Base-by-base conservation (phyloP, 1,140 invertebrate genomes). In the Frieseomelitta varia region DNA sequence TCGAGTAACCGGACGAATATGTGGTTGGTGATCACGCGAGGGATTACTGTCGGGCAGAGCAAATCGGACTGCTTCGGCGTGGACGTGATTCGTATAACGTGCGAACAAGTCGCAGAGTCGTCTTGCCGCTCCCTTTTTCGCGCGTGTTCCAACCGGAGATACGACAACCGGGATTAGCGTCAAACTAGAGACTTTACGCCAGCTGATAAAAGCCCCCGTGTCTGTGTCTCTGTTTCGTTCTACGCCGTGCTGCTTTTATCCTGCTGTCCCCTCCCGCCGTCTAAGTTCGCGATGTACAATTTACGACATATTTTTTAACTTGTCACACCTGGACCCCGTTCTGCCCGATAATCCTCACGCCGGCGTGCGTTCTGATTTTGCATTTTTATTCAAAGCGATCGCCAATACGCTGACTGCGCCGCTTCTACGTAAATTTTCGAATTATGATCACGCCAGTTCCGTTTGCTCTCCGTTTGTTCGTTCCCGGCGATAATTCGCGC, bases 81-180 rank as follows among this genome's bases (percentile, higher is more conserved):
- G 63, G 75, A 63, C 24, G 79, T 74, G 84, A 88, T 85, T 89
- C 76, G 82, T 69, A 73, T 67, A 77, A 89, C 81, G 88, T 85
- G 88, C 81, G 82, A 90, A 90, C 86, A 89, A 89, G 85, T 87
- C 84, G 76, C 85, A 65, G 67, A 73, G 80, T 85, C 80, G 58
- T 83, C 74, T 56, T 15, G 81, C 47, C 75, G 56, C 74, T 84
- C 67, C 79, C 75, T 88, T 89, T 87, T 78, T 81, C 73, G 80
- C 85, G 73, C 53, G 72, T 69, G 85, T 81, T 78, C 47, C 56
- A n/a, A 55, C 53, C 56, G 39, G 78, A 47, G 61, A 72, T 55
- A 89, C 81, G 85, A 89, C 81, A 77, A 77, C 56, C 75, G 77
- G 88, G 88, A 90, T 90, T 90, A 90, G n/a, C 85, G 83, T 90